Evolutionary conservation across 2,797 vertebrate genomes (phyloP), one percentile per base, ranked within the genome.

Genomic region (Alfaro cultratus): DNA sequence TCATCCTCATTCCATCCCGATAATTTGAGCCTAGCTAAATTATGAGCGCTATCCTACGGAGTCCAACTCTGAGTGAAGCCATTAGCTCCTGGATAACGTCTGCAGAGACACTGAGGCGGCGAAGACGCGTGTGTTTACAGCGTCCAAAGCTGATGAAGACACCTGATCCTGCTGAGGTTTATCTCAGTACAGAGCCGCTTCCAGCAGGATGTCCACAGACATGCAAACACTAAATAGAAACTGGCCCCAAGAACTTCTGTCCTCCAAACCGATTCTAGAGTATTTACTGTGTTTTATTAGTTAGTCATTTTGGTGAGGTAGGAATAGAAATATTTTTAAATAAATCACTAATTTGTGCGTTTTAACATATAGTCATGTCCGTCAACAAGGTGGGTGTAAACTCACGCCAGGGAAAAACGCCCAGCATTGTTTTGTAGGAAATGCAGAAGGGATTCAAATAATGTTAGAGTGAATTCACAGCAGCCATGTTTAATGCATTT

Each of bases 1-100:
- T 73, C 41, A 29, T 64, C 29, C 3, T 55, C 21, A 57, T 73
- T 86, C 86, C 83, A 81, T 77, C 79, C 81, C 67, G 75, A 75
- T 31, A 85, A 91, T 39, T 10, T 21, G 77, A 90, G 84, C 81
- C 83, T 74, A 49, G 78, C 86, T 91, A 11, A n/a, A 88, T 91
- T 85, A 86, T 0, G 41, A 83, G 76, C 23, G 71, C 80, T 88
- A 82, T 84, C 81, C 79, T 72, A 43, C 34, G 71, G 34, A 51
- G 31, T 75, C 43, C 46, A 72, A 77, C 82, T 72, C 62, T 0
- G 53, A 75, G 49, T 11, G 26, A 21, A 75, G 26, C 74, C 80
- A 82, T 84, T 85, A 76, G 80, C 53, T 45, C 68, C 75, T 72
- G 86, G 80, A 83, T 31, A 1, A 23, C 45, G 67, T 72, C 77